Percentiles rank a stretch among this genome's conserved stretches.
phyloP scores from a whole-genome alignment of 2,888 invertebrate species.

The Tyria jacobaeae region DNA sequence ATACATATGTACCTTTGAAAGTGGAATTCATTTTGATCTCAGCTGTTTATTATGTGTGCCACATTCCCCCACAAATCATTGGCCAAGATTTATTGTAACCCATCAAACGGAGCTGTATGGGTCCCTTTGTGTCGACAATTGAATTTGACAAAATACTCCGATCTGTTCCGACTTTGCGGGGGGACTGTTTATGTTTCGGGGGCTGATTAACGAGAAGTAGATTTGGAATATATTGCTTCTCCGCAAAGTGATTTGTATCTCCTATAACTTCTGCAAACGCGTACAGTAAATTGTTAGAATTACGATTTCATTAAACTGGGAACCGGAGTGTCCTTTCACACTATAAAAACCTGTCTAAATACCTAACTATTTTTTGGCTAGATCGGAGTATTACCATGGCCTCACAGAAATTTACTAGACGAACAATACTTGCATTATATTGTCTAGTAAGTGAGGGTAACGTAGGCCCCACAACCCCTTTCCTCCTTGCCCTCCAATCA shows the following conservation, averaged over 20 bases:
- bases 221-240: background rate
- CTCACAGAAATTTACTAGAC: too few relatives aligned
- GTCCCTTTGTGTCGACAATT: constrained; percentile 19
- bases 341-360: too few relatives aligned
- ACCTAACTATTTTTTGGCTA: too few relatives aligned
- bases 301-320: too few relatives aligned
- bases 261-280: background rate
- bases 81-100: constrained; percentile 37
- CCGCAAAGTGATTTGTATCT: constrained; percentile 2
- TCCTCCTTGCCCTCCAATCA: too few relatives aligned
- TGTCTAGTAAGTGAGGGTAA: too few relatives aligned
- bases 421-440: too few relatives aligned
- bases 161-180: constrained; percentile 2
- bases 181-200: background rate
- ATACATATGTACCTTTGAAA: background rate
- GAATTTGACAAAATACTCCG: constrained; percentile 18
- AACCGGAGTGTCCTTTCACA: too few relatives aligned
- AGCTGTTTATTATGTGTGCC: constrained; percentile 39
- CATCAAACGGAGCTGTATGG: constrained; percentile 21
- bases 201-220: constrained; percentile 1
- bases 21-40: background rate
- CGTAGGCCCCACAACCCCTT: too few relatives aligned
- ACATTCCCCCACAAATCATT: constrained; percentile 42
- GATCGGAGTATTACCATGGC: too few relatives aligned
- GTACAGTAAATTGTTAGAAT: background rate